A percentile compares a stretch with the other conserved stretches of the same genome.
Conservation (phyloP, 2,888 invertebrate species). For the Oligia strigilis region DNA sequence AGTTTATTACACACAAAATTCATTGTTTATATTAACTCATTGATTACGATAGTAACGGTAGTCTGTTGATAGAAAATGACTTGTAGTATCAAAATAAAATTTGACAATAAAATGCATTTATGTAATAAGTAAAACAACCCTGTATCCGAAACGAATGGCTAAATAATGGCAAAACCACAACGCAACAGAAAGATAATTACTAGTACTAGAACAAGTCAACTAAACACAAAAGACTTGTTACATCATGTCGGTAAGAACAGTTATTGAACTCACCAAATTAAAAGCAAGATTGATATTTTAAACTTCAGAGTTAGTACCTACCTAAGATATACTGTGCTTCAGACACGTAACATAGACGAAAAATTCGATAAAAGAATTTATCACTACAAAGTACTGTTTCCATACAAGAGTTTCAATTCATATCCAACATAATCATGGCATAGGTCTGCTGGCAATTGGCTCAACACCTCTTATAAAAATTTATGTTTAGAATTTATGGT, state of each 20-base stretch:
- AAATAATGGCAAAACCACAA: conserved; percentile 51
- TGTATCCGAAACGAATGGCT: conserved; percentile 35
- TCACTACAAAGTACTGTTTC: background rate
- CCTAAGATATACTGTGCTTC: background rate
- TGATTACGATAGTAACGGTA: background rate
- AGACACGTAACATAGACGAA: background rate
- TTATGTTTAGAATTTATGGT: background rate
- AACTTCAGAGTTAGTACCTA: background rate
- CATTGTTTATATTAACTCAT: background rate
- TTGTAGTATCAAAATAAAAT: no score
- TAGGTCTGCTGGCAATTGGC: conserved; percentile 1
- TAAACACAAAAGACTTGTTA: conserved; percentile 34
- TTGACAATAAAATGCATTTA: background rate
- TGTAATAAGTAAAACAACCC: conserved; percentile 9
- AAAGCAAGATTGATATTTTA: background rate
- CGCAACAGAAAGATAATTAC: conserved; percentile 47
- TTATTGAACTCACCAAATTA: background rate
- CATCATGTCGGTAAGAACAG: conserved; percentile 39
- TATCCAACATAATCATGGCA: background rate
- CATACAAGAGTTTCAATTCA: background rate
- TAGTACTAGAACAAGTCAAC: conserved; percentile 36
- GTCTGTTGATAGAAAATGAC: background rate
- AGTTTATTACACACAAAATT: background rate
- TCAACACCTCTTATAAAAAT: background rate
- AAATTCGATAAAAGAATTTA: background rate